Percentiles rank a stretch among this genome's conserved stretches.
These are phyloP conservation scores for Dufourea novaeangliae DNA, from an alignment of 1,140 invertebrate genomes.

Conservation along the genomic window DNA sequence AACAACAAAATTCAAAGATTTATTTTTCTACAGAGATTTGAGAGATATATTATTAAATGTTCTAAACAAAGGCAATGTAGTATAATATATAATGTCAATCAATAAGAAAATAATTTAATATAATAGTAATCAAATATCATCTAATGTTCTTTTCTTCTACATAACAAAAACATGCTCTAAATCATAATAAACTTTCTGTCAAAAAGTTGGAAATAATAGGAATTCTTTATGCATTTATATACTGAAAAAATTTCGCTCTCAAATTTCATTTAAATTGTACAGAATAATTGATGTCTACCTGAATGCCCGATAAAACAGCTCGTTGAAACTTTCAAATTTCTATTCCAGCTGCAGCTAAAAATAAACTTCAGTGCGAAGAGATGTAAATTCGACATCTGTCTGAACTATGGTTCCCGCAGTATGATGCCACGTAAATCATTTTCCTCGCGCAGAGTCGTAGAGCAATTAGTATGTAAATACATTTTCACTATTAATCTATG, in stretches of 20 bases:
- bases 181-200: not conserved
- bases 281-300: not conserved
- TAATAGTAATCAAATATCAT: too few relatives aligned
- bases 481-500: conserved; percentile 51
- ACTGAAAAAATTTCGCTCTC: not conserved
- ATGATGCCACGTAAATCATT: conserved; percentile 48
- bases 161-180: too few relatives aligned
- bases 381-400: conserved; percentile 43
- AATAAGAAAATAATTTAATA: too few relatives aligned
- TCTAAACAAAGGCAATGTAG: too few relatives aligned
- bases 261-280: not conserved
- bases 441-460: conserved; percentile 22
- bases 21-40: too few relatives aligned
- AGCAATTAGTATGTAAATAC: conserved; percentile 53
- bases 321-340: not conserved
- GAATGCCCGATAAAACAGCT: not conserved
- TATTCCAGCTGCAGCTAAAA: not conserved
- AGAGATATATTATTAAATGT: too few relatives aligned
- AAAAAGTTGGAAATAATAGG: not conserved
- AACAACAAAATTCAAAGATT: too few relatives aligned
- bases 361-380: not conserved
- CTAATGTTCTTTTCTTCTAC: too few relatives aligned
- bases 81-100: too few relatives aligned
- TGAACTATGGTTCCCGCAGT: conserved; percentile 25
- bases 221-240: not conserved